Percentiles rank a stretch among this genome's conserved stretches.
Conservation (phyloP, 2,797 vertebrate species). For the Cirrhinus molitorella region DNA sequence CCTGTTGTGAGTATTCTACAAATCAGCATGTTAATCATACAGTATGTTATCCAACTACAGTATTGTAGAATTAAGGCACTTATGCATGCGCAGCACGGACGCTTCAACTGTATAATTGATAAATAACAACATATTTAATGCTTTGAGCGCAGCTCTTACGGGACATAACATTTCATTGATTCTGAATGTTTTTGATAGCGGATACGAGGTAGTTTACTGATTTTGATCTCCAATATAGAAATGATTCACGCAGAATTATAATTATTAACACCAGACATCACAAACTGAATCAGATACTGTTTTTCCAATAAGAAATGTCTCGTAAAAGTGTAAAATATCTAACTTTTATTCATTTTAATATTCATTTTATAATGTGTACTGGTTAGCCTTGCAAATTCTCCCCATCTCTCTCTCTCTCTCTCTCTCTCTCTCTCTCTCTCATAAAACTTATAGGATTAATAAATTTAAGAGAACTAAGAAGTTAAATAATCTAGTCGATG, state of each 20-base stretch:
- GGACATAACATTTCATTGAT: neutral
- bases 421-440: too few relatives aligned
- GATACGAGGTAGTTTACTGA: neutral
- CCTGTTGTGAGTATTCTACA: neutral
- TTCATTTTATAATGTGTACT: too few relatives aligned
- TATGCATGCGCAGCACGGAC: neutral
- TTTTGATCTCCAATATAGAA: neutral
- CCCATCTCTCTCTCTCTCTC: too few relatives aligned
- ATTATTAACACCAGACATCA: neutral
- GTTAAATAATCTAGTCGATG: neutral
- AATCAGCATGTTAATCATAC: neutral
- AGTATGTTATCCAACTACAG: neutral
- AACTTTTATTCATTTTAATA: too few relatives aligned
- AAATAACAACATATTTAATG: neutral
- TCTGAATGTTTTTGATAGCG: neutral
- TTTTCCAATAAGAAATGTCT: neutral
- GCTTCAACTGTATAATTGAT: neutral
- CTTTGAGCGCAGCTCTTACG: neutral
- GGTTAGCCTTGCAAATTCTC: too few relatives aligned
- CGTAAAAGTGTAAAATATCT: neutral
- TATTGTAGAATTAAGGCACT: neutral
- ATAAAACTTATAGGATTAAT: too few relatives aligned
- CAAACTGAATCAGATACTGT: neutral
- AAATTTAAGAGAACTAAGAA: too few relatives aligned
- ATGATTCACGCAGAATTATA: neutral